Conservation (phyloP, 2,797 vertebrate species). For the Lophura swinhoii region DNA sequence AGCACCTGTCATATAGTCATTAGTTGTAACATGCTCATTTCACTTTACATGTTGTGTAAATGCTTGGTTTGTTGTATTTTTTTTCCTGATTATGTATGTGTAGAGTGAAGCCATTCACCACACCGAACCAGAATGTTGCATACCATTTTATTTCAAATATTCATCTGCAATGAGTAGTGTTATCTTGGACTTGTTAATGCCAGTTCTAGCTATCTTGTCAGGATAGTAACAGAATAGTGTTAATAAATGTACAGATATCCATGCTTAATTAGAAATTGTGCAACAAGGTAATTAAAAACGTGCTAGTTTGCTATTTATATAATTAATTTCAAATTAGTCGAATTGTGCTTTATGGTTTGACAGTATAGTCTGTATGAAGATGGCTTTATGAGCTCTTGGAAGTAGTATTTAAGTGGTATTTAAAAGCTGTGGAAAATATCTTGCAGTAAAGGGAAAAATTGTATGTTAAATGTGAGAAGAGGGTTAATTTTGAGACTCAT, state of each 20-base stretch:
- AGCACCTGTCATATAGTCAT: neutral
- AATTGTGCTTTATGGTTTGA: neutral
- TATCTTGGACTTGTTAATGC: neutral
- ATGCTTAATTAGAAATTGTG: neutral
- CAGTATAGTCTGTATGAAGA: neutral
- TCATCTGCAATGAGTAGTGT: neutral
- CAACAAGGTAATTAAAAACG: slow-evolving; percentile 29
- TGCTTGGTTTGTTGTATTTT: neutral
- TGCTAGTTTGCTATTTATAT: neutral
- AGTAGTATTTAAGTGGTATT: neutral
- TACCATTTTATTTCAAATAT: neutral
- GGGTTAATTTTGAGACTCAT: neutral
- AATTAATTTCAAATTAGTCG: slow-evolving; percentile 14
- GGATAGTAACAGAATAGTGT: neutral
- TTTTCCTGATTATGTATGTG: neutral
- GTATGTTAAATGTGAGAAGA: neutral
- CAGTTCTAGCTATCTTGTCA: neutral
- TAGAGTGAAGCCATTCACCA: neutral
- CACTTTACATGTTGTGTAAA: neutral
- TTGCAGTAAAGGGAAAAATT: neutral
- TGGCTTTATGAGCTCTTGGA: neutral
- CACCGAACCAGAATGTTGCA: neutral
- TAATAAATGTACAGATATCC: neutral
- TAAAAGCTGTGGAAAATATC: neutral
- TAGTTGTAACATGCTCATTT: slow-evolving; percentile 5